Evolutionary conservation across 2,888 invertebrate species (phyloP), one percentile per base, ranked within the genome.

Genomic region (Choreutis nemorana): DNA sequence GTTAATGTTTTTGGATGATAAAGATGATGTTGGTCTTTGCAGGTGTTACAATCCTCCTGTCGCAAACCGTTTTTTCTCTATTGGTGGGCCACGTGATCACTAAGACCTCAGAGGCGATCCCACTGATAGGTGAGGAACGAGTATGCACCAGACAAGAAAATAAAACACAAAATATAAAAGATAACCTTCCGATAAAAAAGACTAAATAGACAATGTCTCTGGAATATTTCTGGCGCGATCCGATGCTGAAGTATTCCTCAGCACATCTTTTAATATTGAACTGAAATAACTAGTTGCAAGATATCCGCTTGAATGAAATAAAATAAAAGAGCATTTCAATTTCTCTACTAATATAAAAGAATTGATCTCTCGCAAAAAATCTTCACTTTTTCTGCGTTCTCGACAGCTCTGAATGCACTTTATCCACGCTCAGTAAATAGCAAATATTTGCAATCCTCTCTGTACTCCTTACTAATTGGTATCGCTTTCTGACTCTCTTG

Each of bases 61-160:
- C 97, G 66, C 92, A 97, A 87, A 97, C 96, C 82, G 97, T 97
- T 83, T 97, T 98, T 87, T 92, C 97, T 80, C 89, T 97, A 84
- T 91, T 97, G 90, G 96, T 98, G 84, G 94, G 95, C 75, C 95
- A 97, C 85, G 94, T 96, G 81, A 94, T 97, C 85, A 97, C 97
- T 80, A 94, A 94, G 86, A 97, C 97, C 80, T 97, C 97, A 79
- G 97, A 97, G 83, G 97, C 97, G 71, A 92, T 98, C 82, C 97
- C 98, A 73, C 88, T 97, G 77, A 94, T 98, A 91, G 98, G 97
- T 95, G 80, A 80, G 80, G 65, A 63, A 52, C 60, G 63, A 59
- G 67, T 54, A 50, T 47, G 41, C 41, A 47, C 42, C 34, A 32
- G 12, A 29, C 23, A 23, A 15, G n/a, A n/a, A n/a, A n/a, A n/a